Base-by-base conservation (phyloP, 2,888 invertebrate species). In the Parthenolecanium corni region DNA sequence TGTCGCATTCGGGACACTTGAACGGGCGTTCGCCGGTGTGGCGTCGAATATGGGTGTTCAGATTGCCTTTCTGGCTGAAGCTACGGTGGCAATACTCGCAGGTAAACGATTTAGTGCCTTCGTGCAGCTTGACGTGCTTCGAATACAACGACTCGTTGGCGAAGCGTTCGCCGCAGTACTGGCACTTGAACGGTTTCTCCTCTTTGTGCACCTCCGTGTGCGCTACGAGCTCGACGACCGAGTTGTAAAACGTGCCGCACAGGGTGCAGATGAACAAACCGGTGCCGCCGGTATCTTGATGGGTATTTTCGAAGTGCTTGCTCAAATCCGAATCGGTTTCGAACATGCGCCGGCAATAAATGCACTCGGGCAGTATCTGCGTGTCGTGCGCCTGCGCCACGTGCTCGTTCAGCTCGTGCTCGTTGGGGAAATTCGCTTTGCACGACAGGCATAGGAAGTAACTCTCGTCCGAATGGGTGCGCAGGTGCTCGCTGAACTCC, bases 381-480 rank as follows among this genome's bases (percentile, higher is more conserved):
- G 11, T 14, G 14, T 18, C 24, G 54, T 63, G 63, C 9, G 14
- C 21, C 16, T 46, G 42, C 6, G 31, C 49, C 18, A 54, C 12
- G 23, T 63, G 63, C 14, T 54, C 63, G 38, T 53, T 63, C 23
- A 63, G 42, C 4, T 24, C 52, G n/a, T 31, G 24, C 31, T 52
- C 46, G 14, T 21, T 31, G 53, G n/a, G 18, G 36, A 53, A 63
- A 16, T 47, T 63, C 0, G 52, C 53, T 31, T 63, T 52, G 23
- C 63, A 63, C 5, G 36, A 21, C n/a, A 63, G 25, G 46, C 67
- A 68, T 6, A 64, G 46, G 54, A 65, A 67, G 2, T 58, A 46
- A n/a, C 65, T 65, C 12, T 66, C 66, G 5, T 65, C 67, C 4
- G 66, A 53, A 57, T 68, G 68, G 6, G 62, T 64, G 51, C 61